Evolutionary conservation across 2,888 invertebrate species (phyloP), one percentile per base, ranked within the genome.

Genomic region (Zeuzera pyrina): DNA sequence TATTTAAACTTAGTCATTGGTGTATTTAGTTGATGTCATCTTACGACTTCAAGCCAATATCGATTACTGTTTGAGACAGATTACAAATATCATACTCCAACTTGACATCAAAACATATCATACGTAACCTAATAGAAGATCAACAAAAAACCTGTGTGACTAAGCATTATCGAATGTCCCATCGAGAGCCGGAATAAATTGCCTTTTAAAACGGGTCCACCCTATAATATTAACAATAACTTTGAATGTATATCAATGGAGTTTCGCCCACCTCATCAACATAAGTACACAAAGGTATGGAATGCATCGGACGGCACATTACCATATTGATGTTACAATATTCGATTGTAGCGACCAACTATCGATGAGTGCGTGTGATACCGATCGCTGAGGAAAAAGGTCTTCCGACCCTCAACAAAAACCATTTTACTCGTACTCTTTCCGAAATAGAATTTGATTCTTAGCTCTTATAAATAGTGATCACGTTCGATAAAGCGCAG

Each of bases 251-350:
- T 73, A 70, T 73, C 73, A 76, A 76, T 76, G 54, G 67, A 58
- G 77, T 74, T 78, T 76, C 76, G 77, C 77, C 79, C 76, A 76
- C 72, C 77, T 79, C 79, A 78, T 79, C 74, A 71, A 67, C 70
- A 69, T 78, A 77, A 73, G 70, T 63, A 71, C 64, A 74, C 76
- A 76, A 74, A 68, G 70, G 62, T 58, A 47, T 55, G 69, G 72
- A 71, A 74, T 73, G 70, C 67, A 60, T 52, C 46, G 56, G 40
- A 39, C 43, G 45, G 52, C 54, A 57, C 57, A 74, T 77, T 76
- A 74, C 65, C 73, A 77, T 72, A 76, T 68, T 67, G 73, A 68
- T 71, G 60, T 58, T 58, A 57, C 52, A 39, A 35, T 37, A 38
- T 33, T 46, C 45, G 58, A 66, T 70, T 45, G 58, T 53, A 76